A percentile compares a stretch with the other conserved stretches of the same genome.
Conservation (phyloP, 2,113 vertebrate species). For the Myotis brandtii region DNA sequence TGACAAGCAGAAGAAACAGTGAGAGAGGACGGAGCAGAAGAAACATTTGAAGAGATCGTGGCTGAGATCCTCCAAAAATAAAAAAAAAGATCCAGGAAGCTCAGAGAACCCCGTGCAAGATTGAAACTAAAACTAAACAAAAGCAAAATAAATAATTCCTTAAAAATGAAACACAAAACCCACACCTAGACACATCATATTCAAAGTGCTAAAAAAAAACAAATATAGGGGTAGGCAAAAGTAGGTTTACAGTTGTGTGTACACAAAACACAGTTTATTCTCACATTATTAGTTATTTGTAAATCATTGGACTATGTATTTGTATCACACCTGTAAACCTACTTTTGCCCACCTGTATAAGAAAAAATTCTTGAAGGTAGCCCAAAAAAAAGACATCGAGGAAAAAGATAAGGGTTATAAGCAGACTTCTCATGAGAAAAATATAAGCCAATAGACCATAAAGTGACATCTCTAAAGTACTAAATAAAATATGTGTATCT, state of each 20-base stretch:
- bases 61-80: not conserved
- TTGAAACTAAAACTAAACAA: slow-evolving; percentile 30
- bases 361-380: not conserved
- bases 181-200: not conserved
- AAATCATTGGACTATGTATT: not conserved
- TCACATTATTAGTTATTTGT: not conserved
- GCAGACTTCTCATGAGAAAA: not conserved
- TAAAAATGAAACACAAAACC: slow-evolving; percentile 15
- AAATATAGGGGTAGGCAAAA: not conserved
- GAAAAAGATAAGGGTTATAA: not conserved
- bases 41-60: not conserved
- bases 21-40: not conserved
- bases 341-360: not conserved
- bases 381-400: not conserved
- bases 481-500: not conserved
- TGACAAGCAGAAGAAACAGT: not conserved
- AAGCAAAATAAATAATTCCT: slow-evolving; percentile 47
- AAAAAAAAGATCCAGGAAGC: not conserved
- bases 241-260: not conserved
- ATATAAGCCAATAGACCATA: not conserved
- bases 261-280: not conserved
- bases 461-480: slow-evolving; percentile 31
- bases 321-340: not conserved
- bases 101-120: not conserved
- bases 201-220: not conserved